Conservation (phyloP, 2,113 vertebrate species). For the Notiomystis cincta region DNA sequence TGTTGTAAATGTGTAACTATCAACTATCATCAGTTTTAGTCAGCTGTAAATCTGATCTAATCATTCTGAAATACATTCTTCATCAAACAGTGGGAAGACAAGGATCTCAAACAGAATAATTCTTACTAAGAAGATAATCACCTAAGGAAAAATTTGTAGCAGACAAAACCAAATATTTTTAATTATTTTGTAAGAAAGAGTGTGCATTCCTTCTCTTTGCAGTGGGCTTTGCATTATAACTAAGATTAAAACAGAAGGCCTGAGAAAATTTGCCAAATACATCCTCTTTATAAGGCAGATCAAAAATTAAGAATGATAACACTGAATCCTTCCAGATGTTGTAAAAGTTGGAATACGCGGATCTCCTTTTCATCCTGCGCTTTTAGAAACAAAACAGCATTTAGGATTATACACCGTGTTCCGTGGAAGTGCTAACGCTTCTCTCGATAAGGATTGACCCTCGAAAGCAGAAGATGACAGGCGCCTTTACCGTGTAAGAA, state of each 20-base stretch:
- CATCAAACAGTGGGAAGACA: not conserved
- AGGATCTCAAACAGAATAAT: not conserved
- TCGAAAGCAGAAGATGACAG: not conserved
- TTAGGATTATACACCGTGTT: not conserved
- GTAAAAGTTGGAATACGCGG: not conserved
- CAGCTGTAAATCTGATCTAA: not conserved
- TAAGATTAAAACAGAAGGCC: not conserved
- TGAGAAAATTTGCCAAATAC: not conserved
- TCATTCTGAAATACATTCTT: not conserved
- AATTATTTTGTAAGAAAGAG: not conserved
- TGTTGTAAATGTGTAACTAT: not conserved
- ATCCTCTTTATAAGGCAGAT: not conserved
- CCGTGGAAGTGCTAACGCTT: not conserved
- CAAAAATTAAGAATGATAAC: not conserved
- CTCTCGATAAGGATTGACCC: rapidly evolving
- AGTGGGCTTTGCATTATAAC: not conserved
- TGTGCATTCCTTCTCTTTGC: not conserved
- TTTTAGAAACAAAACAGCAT: not conserved
- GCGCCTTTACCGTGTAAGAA: not conserved
- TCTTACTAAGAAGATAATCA: not conserved
- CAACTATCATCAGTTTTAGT: not conserved
- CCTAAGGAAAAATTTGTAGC: not conserved
- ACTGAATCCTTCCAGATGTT: not conserved
- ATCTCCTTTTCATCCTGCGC: not conserved
- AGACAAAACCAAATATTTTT: not conserved